These are phyloP conservation scores for Chlorodrepanis virens DNA, from an alignment of 2,113 vertebrate species.

Conservation along the genomic window DNA sequence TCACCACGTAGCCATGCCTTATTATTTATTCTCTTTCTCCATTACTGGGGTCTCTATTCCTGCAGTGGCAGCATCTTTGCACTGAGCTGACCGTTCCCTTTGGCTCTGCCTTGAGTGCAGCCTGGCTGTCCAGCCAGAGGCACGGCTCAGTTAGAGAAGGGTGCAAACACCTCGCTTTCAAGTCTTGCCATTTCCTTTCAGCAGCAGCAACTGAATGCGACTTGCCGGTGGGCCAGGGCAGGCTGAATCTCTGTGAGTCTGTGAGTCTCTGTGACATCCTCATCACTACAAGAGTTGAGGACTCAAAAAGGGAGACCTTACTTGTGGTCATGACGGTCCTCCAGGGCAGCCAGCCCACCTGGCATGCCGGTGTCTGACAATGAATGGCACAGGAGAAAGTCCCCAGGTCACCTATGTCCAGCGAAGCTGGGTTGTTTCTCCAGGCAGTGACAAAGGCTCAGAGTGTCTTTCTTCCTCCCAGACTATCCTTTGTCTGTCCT, in stretches of 20 bases:
- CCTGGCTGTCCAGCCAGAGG: neutral
- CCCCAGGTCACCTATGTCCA: neutral
- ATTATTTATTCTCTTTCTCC: neutral
- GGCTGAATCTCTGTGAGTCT: neutral
- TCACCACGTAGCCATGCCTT: rapidly evolving
- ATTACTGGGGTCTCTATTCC: neutral
- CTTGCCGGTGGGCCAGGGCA: rapidly evolving
- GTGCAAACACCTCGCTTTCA: neutral
- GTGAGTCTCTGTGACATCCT: neutral
- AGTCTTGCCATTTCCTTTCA: neutral
- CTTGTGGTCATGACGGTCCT: neutral
- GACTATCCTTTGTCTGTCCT: neutral
- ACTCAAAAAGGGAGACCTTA: neutral
- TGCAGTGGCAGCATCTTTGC: neutral
- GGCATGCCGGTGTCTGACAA: neutral
- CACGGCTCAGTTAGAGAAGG: neutral
- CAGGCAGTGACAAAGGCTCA: neutral
- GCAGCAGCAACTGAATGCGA: neutral
- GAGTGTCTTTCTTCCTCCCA: neutral
- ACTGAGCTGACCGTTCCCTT: neutral
- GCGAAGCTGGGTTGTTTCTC: neutral
- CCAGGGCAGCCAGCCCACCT: neutral
- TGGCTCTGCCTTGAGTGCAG: neutral
- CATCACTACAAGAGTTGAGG: neutral
- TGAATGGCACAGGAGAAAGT: neutral